These are phyloP conservation scores for Ceriagrion tenellum DNA, from an alignment of 2,888 invertebrate species.

Conservation along the genomic window DNA sequence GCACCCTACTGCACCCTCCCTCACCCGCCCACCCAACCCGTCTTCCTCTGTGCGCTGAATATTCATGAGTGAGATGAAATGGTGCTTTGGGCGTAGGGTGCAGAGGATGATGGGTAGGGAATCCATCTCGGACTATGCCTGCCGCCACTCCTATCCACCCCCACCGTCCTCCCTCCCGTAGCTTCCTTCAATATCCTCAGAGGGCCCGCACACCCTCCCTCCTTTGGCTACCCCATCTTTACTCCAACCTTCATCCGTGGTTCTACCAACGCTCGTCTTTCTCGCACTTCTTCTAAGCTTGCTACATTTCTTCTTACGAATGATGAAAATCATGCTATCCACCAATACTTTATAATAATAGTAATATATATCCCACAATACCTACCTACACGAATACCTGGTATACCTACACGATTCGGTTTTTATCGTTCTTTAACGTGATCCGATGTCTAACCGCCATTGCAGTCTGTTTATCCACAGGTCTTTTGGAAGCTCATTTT, in stretches of 20 bases:
- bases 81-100: conserved; percentile 48
- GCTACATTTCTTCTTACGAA: too few species aligned
- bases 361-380: too few species aligned
- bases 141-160: background rate
- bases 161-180: background rate
- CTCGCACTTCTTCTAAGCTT: too few species aligned
- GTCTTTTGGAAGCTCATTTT: too few species aligned
- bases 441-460: too few species aligned
- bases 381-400: too few species aligned
- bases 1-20: background rate
- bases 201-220: background rate
- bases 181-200: conserved; percentile 34
- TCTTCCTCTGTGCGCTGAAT: conserved; percentile 58
- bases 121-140: conserved; percentile 47
- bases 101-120: conserved; percentile 53
- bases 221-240: background rate
- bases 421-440: too few species aligned
- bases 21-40: background rate
- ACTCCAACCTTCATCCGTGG: background rate
- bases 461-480: too few species aligned
- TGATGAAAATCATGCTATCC: too few species aligned
- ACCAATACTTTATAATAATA: too few species aligned
- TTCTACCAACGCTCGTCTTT: background rate
- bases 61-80: conserved; percentile 66
- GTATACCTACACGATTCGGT: too few species aligned